Percentiles rank a stretch among this genome's conserved stretches.
Conservation (phyloP, 2,113 vertebrate species). For the Apodemus sylvaticus region DNA sequence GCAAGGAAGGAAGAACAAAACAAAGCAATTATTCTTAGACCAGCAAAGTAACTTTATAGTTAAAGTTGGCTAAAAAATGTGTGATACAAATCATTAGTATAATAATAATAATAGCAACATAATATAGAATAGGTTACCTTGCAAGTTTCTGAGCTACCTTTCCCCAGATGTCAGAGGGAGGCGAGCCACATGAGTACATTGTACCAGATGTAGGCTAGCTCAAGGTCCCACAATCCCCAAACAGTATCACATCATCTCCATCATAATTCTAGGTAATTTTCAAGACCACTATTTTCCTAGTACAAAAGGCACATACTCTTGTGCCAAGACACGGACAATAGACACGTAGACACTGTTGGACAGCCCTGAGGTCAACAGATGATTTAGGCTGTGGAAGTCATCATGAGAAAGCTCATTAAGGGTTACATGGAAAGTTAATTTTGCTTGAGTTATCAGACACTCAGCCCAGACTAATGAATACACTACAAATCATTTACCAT, state of each 20-base stretch:
- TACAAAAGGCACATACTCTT: not conserved
- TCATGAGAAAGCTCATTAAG: not conserved
- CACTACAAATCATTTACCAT: slow-evolving; percentile 50
- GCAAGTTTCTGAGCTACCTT: not conserved
- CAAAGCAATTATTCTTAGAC: not conserved
- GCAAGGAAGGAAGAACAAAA: not conserved
- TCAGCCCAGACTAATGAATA: slow-evolving; percentile 1
- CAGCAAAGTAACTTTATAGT: not conserved
- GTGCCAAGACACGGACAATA: not conserved
- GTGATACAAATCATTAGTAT: not conserved
- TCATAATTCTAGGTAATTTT: slow-evolving; percentile 28
- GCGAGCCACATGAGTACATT: not conserved
- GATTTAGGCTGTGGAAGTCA: not conserved
- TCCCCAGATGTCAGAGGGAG: not conserved
- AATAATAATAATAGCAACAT: not conserved
- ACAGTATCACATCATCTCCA: not conserved
- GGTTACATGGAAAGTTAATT: slow-evolving; percentile 9
- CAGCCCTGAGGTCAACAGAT: not conserved
- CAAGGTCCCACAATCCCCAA: not conserved
- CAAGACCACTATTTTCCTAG: slow-evolving; percentile 22
- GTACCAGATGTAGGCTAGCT: not conserved
- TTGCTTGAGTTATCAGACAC: slow-evolving; percentile 23
- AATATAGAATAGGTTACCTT: not conserved
- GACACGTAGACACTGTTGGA: not conserved
- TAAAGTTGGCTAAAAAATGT: not conserved